phyloP scores from a whole-genome alignment of 2,888 invertebrate species.

The Cataglyphis altisquamis region DNA sequence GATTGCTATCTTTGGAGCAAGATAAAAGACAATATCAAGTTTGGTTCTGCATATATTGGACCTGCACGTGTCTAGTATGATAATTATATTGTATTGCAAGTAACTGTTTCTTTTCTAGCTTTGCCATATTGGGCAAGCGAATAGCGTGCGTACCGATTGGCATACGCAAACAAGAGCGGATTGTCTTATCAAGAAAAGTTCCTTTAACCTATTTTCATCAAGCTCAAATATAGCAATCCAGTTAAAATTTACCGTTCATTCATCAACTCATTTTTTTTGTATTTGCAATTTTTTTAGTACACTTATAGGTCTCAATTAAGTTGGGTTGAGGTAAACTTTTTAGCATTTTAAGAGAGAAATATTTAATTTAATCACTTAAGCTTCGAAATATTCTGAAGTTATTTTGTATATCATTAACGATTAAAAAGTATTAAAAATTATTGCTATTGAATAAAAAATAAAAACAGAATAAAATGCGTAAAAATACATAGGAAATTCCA shows the following conservation, averaged over 20 bases:
- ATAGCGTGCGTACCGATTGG: constrained; percentile 63
- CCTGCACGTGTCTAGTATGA: constrained; percentile 51
- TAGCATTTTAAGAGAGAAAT: neutral
- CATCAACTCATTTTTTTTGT: neutral
- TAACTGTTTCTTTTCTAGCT: constrained; percentile 70
- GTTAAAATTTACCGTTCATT: constrained; percentile 63
- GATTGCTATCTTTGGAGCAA: neutral
- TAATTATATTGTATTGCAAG: constrained; percentile 52
- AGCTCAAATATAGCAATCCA: constrained; percentile 61
- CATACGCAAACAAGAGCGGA: constrained; percentile 71
- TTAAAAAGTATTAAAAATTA: neutral
- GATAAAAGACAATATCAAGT: neutral
- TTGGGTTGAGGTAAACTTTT: neutral
- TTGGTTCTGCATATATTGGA: neutral
- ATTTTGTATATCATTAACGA: neutral
- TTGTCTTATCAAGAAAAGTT: constrained; percentile 70
- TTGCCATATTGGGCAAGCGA: constrained; percentile 60
- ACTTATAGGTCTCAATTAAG: neutral
- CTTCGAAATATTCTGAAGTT: neutral
- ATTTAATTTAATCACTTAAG: neutral
- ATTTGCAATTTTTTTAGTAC: neutral
- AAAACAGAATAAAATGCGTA: too few species aligned
- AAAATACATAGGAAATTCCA: neutral
- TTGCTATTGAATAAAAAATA: neutral
- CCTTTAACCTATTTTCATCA: constrained; percentile 62